Evolutionary conservation across 2,888 invertebrate genomes (phyloP).

Genomic region (Actias luna): DNA sequence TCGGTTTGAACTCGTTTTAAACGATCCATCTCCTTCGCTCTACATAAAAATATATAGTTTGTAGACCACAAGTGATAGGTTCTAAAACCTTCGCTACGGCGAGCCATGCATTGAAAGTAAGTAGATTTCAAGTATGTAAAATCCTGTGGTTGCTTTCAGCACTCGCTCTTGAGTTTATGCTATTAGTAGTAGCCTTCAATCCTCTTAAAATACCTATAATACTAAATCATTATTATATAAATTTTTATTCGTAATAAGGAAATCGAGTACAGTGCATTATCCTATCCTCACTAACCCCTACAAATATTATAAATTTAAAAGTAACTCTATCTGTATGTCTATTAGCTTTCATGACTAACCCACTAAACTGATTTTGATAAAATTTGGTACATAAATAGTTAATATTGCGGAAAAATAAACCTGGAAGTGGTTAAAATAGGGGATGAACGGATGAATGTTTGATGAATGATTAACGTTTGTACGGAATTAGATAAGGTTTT

Average conservation of each 20-base stretch:
- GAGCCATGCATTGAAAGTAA: slow-evolving; percentile 54
- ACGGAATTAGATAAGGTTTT: too few species aligned
- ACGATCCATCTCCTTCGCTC: slow-evolving; percentile 56
- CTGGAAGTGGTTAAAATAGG: too few species aligned
- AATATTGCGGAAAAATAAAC: too few species aligned
- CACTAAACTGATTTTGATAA: too few species aligned
- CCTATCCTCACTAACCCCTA: too few species aligned
- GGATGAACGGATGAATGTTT: too few species aligned
- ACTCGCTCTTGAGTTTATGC: slow-evolving; percentile 72
- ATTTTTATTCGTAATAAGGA: neutral
- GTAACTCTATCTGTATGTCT: too few species aligned
- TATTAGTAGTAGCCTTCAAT: slow-evolving; percentile 70
- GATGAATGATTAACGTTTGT: too few species aligned
- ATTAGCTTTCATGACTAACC: too few species aligned
- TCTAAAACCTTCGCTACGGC: slow-evolving; percentile 45
- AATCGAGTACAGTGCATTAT: neutral
- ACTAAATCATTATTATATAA: too few species aligned
- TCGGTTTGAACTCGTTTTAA: slow-evolving; percentile 53
- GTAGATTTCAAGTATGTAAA: slow-evolving; percentile 76
- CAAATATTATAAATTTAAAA: too few species aligned
- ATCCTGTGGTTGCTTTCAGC: slow-evolving; percentile 66
- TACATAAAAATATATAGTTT: slow-evolving; percentile 47
- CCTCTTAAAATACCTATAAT: slow-evolving; percentile 54
- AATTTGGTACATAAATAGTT: too few species aligned
- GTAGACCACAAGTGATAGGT: slow-evolving; percentile 52